Percentiles rank a stretch among this genome's conserved stretches.
Evolutionary conservation across 2,797 vertebrate species (phyloP).

Genomic region (Antrozous pallidus): DNA sequence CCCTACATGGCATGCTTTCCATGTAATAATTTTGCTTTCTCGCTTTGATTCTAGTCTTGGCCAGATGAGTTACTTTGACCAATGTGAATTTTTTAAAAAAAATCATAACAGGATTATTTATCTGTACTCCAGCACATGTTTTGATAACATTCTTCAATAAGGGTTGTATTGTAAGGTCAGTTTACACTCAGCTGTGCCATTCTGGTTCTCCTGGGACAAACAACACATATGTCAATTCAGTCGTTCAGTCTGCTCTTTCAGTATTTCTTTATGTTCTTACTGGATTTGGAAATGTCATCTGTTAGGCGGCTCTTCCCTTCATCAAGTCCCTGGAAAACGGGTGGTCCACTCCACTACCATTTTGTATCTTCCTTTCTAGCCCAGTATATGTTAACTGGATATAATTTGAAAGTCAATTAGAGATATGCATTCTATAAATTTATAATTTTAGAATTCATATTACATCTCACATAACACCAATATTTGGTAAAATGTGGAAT

Average conservation of each 20-base stretch:
- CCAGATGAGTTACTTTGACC: neutral
- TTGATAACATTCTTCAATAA: neutral
- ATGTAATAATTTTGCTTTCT: neutral
- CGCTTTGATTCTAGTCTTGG: neutral
- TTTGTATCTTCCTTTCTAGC: conserved; percentile 10
- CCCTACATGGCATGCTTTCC: neutral
- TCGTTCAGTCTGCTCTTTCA: neutral
- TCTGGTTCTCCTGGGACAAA: neutral
- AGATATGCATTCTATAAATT: neutral
- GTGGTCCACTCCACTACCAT: neutral
- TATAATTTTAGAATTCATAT: neutral
- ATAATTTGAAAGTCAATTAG: neutral
- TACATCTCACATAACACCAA: neutral
- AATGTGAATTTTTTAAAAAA: neutral
- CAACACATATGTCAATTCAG: neutral
- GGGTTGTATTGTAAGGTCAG: neutral
- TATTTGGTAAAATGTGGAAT: conserved; percentile 3
- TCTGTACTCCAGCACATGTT: neutral
- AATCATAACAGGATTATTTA: neutral
- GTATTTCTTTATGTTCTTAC: conserved; percentile 43
- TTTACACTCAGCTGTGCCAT: neutral
- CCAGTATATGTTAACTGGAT: neutral
- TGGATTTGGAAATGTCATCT: conserved; percentile 18
- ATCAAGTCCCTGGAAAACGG: conserved; percentile 45
- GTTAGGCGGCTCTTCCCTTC: neutral